Evolutionary conservation across 2,113 vertebrate genomes (phyloP), one percentile per base, ranked within the genome.

Genomic region (Apeltes quadracus): DNA sequence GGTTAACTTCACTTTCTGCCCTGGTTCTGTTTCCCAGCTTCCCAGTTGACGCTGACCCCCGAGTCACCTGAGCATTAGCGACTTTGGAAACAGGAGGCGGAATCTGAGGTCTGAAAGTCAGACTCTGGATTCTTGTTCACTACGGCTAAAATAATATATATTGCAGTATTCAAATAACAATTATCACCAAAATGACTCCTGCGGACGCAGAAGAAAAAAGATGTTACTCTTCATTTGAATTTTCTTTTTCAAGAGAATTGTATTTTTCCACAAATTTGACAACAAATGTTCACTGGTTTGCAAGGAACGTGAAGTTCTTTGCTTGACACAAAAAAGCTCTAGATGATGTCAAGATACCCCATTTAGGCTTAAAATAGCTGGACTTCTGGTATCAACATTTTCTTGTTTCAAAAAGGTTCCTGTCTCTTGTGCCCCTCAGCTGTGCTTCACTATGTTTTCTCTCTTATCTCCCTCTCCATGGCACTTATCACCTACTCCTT

Each of bases 341-440:
- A 73, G 43, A 65, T 34, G 13, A 65, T 69, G 43, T 74, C 61
- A 57, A 68, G 61, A 81, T 29, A 56, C 14, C 55, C 12, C 44
- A 56, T 65, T 70, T 59, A 74, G 67, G 71, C 79, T 79, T 80
- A 80, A 90, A 84, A 90, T 78, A 88, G 74, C 86, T 85, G 85
- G 82, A 80, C 78, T 81, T 77, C 78, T 20, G 75, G 78, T 79
- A 83, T 69, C 29, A 81, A 77, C 65, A 82, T 69, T 54, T 75
- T 83, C 69, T 23, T 25, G 68, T 71, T 87, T 85, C 76, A 88
- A 85, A 85, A 76, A 76, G 56, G 76, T 64, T 65, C 61, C 38
- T 78, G 78, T 83, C 84, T 78, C 77, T 18, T 65, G 73, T 83
- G 84, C 77, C 82, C 85, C 85, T 76, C 75, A 85, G 82, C 84